These are phyloP conservation scores for Perodicticus potto DNA, from an alignment of 2,797 vertebrate genomes.

Conservation along the genomic window DNA sequence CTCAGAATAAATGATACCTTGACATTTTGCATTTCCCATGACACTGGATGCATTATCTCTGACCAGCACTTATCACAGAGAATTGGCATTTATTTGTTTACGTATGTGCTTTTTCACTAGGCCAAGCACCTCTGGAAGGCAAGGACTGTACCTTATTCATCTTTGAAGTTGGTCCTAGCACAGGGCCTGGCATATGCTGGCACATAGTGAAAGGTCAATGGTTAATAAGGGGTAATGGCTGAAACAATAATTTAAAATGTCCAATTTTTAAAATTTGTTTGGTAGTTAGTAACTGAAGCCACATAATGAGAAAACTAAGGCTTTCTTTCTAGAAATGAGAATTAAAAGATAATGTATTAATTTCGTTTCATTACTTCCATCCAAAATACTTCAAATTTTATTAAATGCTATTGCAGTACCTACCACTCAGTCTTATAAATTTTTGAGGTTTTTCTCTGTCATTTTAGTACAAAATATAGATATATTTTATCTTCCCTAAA, in stretches of 20 bases:
- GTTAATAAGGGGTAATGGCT: neutral
- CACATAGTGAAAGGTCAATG: neutral
- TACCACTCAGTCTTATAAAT: neutral
- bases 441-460: neutral
- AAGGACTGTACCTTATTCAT: neutral
- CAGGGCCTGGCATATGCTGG: neutral
- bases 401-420: neutral
- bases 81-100: neutral
- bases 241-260: neutral
- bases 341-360: constrained; percentile 12
- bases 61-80: neutral
- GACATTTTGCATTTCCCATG: neutral
- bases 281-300: neutral
- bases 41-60: neutral
- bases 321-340: neutral
- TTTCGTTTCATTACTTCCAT: neutral
- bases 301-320: neutral
- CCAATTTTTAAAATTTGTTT: neutral
- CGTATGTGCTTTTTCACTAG: neutral
- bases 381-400: neutral
- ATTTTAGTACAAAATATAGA: neutral
- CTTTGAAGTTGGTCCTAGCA: neutral
- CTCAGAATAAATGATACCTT: neutral
- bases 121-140: neutral
- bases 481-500: neutral